phyloP scores from a whole-genome alignment of 2,888 invertebrate species.

The Meloe dianella region DNA sequence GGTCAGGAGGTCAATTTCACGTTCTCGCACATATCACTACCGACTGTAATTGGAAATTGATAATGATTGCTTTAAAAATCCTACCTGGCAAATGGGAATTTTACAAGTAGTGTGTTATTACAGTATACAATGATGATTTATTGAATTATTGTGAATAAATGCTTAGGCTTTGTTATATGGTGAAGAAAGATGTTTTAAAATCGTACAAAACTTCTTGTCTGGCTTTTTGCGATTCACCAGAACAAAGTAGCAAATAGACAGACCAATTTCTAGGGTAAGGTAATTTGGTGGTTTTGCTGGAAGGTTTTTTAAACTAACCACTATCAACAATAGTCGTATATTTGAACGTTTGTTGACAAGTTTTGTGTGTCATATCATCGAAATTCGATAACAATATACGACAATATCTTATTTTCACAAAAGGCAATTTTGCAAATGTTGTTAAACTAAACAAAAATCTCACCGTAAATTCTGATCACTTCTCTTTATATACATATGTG shows the following conservation, averaged over 20 bases:
- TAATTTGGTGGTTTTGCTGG: constrained; percentile 50
- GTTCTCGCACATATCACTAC: constrained; percentile 15
- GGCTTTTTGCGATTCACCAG: constrained; percentile 39
- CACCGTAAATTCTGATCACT: not conserved
- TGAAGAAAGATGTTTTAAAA: not conserved
- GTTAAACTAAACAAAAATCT: not conserved
- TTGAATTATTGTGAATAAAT: constrained; percentile 23
- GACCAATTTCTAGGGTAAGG: constrained; percentile 50
- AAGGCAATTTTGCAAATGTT: not conserved
- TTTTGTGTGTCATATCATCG: not conserved
- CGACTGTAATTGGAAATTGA: constrained; percentile 29
- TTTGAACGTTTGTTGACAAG: constrained; percentile 4
- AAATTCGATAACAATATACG: not conserved
- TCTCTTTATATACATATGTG: too few species aligned
- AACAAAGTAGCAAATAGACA: constrained; percentile 50
- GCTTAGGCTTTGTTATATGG: not conserved
- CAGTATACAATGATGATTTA: constrained; percentile 25
- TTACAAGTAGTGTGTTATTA: constrained; percentile 24
- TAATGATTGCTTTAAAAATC: constrained; percentile 19
- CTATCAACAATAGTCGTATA: constrained; percentile 17
- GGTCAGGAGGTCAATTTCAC: constrained; percentile 15
- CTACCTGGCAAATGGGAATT: constrained; percentile 22
- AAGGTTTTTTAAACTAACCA: constrained; percentile 43
- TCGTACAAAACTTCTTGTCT: constrained; percentile 37
- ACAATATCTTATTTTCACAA: not conserved